Evolutionary conservation across 2,797 vertebrate species (phyloP).

Genomic region (Sebastes baramenuke): DNA sequence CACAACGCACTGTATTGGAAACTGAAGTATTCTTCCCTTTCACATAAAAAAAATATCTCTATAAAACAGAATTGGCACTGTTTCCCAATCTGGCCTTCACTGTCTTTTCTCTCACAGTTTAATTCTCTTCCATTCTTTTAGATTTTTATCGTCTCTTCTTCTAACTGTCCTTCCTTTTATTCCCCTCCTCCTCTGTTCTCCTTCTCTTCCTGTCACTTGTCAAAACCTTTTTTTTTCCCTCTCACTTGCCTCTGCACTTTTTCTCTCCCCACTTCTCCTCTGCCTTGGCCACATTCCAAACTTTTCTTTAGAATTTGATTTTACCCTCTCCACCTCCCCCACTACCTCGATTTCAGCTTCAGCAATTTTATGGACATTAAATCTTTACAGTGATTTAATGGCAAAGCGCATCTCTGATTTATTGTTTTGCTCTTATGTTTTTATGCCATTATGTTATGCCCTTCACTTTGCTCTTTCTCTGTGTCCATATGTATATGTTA

Average conservation of each 20-base stretch:
- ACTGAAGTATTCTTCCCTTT: conserved; percentile 1
- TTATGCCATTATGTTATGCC: neutral
- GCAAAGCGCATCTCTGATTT: neutral
- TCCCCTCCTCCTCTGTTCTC: conserved; percentile 4
- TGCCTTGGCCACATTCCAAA: neutral
- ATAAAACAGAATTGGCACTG: conserved; percentile 12
- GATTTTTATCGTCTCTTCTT: conserved; percentile 22
- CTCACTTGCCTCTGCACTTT: neutral
- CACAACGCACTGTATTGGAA: conserved; percentile 11
- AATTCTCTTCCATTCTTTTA: conserved; percentile 1
- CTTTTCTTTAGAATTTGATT: neutral
- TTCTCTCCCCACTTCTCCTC: neutral
- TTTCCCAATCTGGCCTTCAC: conserved; percentile 16
- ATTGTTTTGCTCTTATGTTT: neutral
- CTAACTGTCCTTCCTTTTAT: conserved; percentile 18
- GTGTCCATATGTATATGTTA: neutral
- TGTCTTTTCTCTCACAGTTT: conserved; percentile 2
- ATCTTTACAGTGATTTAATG: neutral
- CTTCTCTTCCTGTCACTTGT: conserved; percentile 39
- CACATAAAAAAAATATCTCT: neutral
- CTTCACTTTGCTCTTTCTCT: neutral
- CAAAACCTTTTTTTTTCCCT: conserved; percentile 6
- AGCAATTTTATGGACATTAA: neutral
- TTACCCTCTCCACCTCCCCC: neutral
- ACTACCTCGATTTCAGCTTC: neutral